These are phyloP conservation scores for Epiblema foenella DNA, from an alignment of 2,888 invertebrate species.

Conservation along the genomic window DNA sequence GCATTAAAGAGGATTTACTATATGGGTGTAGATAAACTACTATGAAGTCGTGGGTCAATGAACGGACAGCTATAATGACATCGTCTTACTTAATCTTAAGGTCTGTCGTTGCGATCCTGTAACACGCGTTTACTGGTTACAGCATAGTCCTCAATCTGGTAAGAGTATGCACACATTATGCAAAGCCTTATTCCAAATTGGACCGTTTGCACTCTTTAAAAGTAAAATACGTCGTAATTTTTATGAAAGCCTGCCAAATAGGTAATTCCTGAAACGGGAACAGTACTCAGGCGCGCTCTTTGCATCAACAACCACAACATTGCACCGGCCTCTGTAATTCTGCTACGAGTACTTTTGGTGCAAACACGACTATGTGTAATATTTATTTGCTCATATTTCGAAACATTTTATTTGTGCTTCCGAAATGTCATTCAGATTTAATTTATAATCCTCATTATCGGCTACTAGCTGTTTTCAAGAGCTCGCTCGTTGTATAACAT, in stretches of 20 bases:
- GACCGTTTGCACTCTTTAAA: constrained; percentile 9
- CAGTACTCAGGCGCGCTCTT: constrained; percentile 18
- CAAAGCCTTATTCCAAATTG: background rate
- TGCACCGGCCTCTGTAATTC: constrained; percentile 1
- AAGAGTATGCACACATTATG: no score
- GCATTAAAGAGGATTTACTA: no score
- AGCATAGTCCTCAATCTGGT: background rate
- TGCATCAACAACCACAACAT: constrained; percentile 28
- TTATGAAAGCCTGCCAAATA: constrained; percentile 38
- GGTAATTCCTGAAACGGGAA: constrained; percentile 31
- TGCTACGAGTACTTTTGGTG: constrained; percentile 9
- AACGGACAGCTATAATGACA: no score
- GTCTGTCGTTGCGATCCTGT: no score
- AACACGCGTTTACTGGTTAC: no score
- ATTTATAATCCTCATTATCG: no score
- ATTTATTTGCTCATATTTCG: constrained; percentile 10
- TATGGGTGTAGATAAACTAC: no score
- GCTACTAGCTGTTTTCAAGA: no score
- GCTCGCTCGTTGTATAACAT: no score
- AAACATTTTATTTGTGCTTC: background rate
- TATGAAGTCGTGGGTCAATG: no score
- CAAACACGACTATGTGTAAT: constrained; percentile 23
- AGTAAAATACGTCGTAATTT: constrained; percentile 14
- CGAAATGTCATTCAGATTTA: no score
- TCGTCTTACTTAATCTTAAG: no score